Conservation (phyloP, 30 jellyfish, hydroid and myxozoan species). For the Catostylus mosaicus region DNA sequence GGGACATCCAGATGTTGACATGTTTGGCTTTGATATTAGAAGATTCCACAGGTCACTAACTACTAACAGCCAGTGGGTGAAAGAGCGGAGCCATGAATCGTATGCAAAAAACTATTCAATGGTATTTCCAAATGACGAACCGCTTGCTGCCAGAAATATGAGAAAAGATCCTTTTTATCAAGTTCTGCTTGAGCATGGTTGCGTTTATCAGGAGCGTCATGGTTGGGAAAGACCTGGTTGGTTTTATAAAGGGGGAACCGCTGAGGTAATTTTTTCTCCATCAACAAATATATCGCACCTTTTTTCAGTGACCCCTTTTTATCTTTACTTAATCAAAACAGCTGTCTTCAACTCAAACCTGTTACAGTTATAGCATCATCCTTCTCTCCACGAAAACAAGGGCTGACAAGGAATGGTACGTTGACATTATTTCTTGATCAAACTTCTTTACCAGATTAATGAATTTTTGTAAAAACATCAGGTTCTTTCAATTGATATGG, state of each 20-base stretch:
- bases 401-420: too few species aligned
- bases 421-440: too few species aligned
- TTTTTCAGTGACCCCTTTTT: too few species aligned
- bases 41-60: conserved; percentile 93
- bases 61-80: conserved; percentile 72
- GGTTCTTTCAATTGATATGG: too few species aligned
- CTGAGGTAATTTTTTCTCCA: conserved; percentile 68
- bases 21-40: conserved; percentile 90
- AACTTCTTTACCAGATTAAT: too few species aligned
- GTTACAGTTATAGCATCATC: too few species aligned
- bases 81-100: conserved; percentile 95
- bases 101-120: conserved; percentile 94
- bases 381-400: too few species aligned
- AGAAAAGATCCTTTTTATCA: conserved; percentile 94
- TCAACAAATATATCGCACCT: too few species aligned
- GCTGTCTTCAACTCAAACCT: too few species aligned
- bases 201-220: conserved; percentile 95
- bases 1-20: conserved; percentile 95
- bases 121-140: conserved; percentile 97
- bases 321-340: too few species aligned
- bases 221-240: conserved; percentile 99
- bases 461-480: too few species aligned
- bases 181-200: conserved; percentile 85
- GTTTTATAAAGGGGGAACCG: conserved; percentile 65
- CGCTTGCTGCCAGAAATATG: conserved; percentile 96